Percentiles rank a stretch among this genome's conserved stretches.
Conservation (phyloP, 1,140 invertebrate species). For the Diprion similis region DNA sequence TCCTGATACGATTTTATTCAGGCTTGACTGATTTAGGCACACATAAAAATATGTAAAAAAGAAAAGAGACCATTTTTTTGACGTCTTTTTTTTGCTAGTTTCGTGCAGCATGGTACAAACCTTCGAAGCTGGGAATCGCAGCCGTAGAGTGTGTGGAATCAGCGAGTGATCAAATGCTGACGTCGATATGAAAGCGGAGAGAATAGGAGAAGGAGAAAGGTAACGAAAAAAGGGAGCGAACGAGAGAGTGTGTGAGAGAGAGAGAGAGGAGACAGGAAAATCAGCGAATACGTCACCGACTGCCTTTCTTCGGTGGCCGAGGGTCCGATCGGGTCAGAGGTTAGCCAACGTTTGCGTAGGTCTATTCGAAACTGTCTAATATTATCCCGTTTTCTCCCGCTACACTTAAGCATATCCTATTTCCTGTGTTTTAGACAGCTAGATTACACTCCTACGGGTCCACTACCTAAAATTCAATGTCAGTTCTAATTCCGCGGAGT, state of each 20-base stretch:
- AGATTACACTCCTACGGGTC: too few relatives aligned
- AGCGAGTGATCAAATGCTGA: not conserved
- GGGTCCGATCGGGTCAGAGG: not conserved
- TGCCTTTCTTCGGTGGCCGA: not conserved
- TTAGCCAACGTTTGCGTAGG: not conserved
- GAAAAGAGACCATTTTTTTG: too few relatives aligned
- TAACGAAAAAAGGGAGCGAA: not conserved
- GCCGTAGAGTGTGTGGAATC: not conserved
- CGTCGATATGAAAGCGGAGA: not conserved
- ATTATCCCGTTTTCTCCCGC: not conserved
- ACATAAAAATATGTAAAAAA: too few relatives aligned
- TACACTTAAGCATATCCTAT: too few relatives aligned
- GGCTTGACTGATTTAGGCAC: too few relatives aligned
- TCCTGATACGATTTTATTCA: too few relatives aligned
- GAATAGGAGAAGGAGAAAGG: not conserved
- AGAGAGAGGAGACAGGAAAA: not conserved
- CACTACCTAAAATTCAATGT: too few relatives aligned
- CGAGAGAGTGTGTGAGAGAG: not conserved
- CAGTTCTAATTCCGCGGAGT: too few relatives aligned
- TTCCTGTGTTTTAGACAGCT: too few relatives aligned
- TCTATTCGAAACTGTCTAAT: not conserved
- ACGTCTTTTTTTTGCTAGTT: too few relatives aligned
- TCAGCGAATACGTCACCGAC: not conserved
- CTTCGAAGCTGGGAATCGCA: too few relatives aligned
- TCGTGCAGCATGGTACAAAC: too few relatives aligned